Percentiles rank a stretch among this genome's conserved stretches.
Evolutionary conservation across 2,888 invertebrate species (phyloP).

Genomic region (Folsomia manolachei): DNA sequence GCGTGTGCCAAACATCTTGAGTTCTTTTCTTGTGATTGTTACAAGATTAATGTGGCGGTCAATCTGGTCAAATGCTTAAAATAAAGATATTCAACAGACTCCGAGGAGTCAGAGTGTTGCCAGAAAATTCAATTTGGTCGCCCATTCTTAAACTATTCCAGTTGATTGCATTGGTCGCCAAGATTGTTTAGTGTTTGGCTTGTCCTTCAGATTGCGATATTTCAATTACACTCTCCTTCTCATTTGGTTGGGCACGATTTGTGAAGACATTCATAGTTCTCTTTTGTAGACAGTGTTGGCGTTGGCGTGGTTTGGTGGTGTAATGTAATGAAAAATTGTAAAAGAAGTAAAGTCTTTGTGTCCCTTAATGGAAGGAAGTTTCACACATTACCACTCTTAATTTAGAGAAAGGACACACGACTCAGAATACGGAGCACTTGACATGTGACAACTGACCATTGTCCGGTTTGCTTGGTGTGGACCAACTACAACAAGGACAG

Average conservation of each 20-base stretch:
- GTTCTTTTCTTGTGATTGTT: too few species aligned
- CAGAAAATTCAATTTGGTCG: too few species aligned
- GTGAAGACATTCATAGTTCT: not conserved
- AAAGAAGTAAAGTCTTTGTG: not conserved
- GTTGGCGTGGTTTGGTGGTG: not conserved
- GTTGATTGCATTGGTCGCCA: not conserved
- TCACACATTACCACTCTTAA: conserved; percentile 12
- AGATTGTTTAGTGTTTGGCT: not conserved
- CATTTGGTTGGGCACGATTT: not conserved
- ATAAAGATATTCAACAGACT: too few species aligned
- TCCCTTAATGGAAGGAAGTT: not conserved
- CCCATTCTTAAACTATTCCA: not conserved
- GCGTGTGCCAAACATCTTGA: not conserved
- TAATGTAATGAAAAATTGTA: not conserved
- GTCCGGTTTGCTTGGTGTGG: not conserved
- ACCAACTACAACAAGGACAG: too few species aligned
- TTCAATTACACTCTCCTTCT: not conserved
- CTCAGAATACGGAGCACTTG: conserved; percentile 4
- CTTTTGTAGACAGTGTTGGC: not conserved
- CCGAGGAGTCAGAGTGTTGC: too few species aligned
- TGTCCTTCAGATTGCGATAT: not conserved
- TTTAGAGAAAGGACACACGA: conserved; percentile 13
- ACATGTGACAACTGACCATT: conserved; percentile 14
- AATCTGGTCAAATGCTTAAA: too few species aligned
- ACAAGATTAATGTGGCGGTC: too few species aligned